These are phyloP conservation scores for Thomomys bottae DNA, from an alignment of 2,113 vertebrate genomes.

Conservation along the genomic window DNA sequence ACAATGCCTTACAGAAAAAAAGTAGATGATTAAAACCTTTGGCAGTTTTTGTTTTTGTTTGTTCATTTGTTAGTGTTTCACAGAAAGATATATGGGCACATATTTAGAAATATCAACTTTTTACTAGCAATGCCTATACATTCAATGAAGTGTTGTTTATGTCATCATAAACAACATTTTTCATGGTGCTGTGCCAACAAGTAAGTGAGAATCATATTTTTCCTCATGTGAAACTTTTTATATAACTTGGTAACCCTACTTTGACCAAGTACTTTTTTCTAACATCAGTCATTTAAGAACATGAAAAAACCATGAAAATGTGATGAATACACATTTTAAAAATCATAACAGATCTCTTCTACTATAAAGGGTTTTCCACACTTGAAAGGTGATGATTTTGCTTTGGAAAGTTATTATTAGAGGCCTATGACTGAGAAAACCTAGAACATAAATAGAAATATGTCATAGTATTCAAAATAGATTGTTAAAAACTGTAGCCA, in stretches of 20 bases:
- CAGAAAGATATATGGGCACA: too few relatives aligned
- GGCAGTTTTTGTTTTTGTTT: neutral
- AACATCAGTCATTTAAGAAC: neutral
- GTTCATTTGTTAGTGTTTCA: too few relatives aligned
- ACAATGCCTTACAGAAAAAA: conserved; percentile 10
- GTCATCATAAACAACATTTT: neutral
- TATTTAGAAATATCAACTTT: neutral
- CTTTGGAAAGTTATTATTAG: neutral
- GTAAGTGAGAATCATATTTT: neutral
- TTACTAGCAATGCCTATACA: neutral
- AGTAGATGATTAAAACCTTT: neutral
- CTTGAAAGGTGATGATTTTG: neutral
- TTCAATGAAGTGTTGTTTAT: neutral
- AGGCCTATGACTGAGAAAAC: neutral
- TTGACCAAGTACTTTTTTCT: neutral
- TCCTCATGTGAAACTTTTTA: conserved; percentile 12
- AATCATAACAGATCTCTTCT: neutral
- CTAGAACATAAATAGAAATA: neutral
- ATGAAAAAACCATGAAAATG: neutral
- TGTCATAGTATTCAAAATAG: neutral
- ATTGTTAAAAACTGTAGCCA: neutral
- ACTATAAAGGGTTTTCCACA: neutral
- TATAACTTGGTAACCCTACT: neutral
- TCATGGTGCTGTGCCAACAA: neutral
- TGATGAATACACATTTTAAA: neutral